Conservation (phyloP, 2,888 invertebrate genomes). For the Drosophila conformis region DNA sequence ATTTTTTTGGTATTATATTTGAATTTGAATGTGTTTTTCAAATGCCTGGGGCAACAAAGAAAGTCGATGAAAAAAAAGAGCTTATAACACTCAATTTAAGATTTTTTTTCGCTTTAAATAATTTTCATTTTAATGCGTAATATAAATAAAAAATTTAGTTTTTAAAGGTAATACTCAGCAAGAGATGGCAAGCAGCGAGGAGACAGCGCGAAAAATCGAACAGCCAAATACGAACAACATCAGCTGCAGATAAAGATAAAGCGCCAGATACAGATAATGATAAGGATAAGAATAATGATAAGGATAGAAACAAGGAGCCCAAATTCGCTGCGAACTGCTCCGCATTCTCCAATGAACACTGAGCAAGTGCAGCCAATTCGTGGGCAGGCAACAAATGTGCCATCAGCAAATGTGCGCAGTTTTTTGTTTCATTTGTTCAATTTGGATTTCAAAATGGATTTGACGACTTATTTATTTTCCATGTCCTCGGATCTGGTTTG, state of each 20-base stretch:
- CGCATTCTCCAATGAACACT: constrained; percentile 7
- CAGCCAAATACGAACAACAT: constrained; percentile 18
- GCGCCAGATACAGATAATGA: background rate
- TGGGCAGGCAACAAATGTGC: background rate
- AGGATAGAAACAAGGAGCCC: constrained; percentile 35
- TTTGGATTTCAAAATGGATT: constrained; percentile 90
- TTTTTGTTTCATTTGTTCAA: constrained; percentile 90
- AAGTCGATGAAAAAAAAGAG: constrained; percentile 53
- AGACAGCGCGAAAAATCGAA: constrained; percentile 20
- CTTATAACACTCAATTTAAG: constrained; percentile 79
- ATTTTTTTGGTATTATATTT: constrained; percentile 38
- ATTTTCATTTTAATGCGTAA: constrained; percentile 57
- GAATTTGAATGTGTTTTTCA: constrained; percentile 59
- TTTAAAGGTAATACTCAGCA: constrained; percentile 24
- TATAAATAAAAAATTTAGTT: constrained; percentile 20
- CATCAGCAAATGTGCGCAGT: background rate
- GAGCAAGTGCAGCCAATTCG: constrained; percentile 27
- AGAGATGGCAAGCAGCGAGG: constrained; percentile 25
- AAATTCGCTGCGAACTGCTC: background rate
- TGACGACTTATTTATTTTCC: constrained; percentile 78
- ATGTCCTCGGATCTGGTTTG: constrained; percentile 93
- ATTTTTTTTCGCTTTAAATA: constrained; percentile 33
- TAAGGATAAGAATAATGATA: background rate
- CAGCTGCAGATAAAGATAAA: background rate
- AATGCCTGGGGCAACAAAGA: constrained; percentile 35